Percentiles rank a stretch among this genome's conserved stretches.
phyloP scores from a whole-genome alignment of 2,797 vertebrate genomes.

The Pitangus sulphuratus region DNA sequence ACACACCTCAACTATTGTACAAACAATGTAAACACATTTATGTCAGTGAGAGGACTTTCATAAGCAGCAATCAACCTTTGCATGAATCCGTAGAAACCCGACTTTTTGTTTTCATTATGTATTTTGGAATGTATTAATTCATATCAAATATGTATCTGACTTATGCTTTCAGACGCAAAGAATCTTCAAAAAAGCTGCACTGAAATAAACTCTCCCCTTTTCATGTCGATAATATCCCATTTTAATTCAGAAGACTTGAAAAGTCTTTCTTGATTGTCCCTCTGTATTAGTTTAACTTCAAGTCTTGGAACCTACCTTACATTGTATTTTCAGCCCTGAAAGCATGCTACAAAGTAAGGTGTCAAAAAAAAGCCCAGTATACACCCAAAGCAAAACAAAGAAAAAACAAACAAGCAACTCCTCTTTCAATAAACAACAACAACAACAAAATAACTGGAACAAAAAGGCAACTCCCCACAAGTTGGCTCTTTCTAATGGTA shows the following conservation, averaged over 20 bases:
- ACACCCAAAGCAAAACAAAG: background rate
- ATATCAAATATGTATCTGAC: background rate
- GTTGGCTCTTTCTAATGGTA: background rate
- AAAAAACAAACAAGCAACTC: background rate
- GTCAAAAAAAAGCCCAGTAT: background rate
- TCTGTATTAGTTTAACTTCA: background rate
- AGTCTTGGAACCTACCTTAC: background rate
- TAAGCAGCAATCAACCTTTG: background rate
- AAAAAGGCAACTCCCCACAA: background rate
- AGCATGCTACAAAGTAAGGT: background rate
- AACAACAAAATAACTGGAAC: background rate
- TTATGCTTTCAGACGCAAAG: background rate
- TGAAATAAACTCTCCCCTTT: background rate
- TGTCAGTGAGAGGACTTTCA: background rate
- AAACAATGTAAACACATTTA: background rate
- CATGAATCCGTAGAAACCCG: background rate
- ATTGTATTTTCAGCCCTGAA: background rate
- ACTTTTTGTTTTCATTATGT: background rate
- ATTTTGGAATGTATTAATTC: background rate
- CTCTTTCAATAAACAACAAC: background rate
- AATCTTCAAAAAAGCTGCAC: background rate
- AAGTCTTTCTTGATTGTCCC: background rate
- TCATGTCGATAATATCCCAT: background rate
- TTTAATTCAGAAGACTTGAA: conserved; percentile 5
- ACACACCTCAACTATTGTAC: background rate